Percentiles rank a stretch among this genome's conserved stretches.
Evolutionary conservation across 30 jellyfish, hydroid and myxozoan genomes (phyloP).

Genomic region (Turritopsis dohrnii): DNA sequence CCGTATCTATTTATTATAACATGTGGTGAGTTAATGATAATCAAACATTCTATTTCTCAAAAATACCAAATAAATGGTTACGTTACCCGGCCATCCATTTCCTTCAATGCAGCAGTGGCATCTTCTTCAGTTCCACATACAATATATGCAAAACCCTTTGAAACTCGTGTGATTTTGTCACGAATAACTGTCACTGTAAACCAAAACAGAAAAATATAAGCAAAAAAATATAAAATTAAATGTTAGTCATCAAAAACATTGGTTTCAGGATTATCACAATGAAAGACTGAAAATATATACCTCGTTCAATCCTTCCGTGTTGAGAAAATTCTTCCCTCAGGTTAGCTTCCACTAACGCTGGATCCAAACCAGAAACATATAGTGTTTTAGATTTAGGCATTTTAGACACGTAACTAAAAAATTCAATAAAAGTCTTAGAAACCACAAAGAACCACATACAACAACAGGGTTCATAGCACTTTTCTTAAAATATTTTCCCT

Average conservation of each 20-base stretch:
- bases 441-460: too few relatives aligned
- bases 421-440: too few relatives aligned
- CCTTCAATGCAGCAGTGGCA: constrained; percentile 27
- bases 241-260: too few relatives aligned
- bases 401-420: too few relatives aligned
- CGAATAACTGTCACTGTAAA: constrained; percentile 20
- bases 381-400: not conserved
- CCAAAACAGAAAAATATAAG: not conserved
- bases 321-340: not conserved
- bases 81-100: constrained; percentile 35
- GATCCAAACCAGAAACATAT: not conserved
- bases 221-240: too few relatives aligned
- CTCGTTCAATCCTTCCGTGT: not conserved
- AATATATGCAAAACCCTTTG: constrained; percentile 30
- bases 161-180: constrained; percentile 21
- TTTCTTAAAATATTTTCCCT: too few relatives aligned
- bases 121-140: constrained; percentile 23
- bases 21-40: not conserved
- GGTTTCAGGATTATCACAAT: too few relatives aligned
- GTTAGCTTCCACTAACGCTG: not conserved
- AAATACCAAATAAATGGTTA: too few relatives aligned
- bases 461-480: too few relatives aligned
- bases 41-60: not conserved
- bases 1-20: too few relatives aligned
- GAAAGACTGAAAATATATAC: too few relatives aligned